Percentiles rank a stretch among this genome's conserved stretches.
phyloP scores from a whole-genome alignment of 2,113 vertebrate genomes.

The Rhea americana region DNA sequence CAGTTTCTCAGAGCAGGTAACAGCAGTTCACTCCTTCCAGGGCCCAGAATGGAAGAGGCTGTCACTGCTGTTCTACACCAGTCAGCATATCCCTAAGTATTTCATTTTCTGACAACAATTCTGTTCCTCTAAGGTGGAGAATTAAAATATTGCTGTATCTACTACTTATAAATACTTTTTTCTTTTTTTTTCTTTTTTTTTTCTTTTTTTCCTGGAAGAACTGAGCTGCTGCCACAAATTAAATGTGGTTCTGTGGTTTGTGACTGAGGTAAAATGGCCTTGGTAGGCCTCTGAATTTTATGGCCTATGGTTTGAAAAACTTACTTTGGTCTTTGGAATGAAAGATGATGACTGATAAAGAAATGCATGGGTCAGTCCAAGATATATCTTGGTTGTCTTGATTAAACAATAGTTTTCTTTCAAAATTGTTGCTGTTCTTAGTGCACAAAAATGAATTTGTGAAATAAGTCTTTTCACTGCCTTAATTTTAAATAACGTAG shows the following conservation, averaged over 20 bases:
- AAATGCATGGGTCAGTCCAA: background rate
- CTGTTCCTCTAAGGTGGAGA: background rate
- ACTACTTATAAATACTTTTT: background rate
- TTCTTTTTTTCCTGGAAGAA: background rate
- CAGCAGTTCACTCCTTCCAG: background rate
- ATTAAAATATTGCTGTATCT: background rate
- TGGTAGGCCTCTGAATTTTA: background rate
- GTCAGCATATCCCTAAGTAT: background rate
- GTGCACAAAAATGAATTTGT: background rate
- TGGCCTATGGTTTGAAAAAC: background rate
- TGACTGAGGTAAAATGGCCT: background rate
- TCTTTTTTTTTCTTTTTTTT: background rate
- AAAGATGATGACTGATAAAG: background rate
- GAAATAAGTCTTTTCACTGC: background rate
- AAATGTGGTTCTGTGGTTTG: background rate
- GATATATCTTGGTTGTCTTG: background rate
- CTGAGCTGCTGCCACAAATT: background rate
- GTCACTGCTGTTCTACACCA: background rate
- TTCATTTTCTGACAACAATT: background rate
- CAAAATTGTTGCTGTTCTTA: background rate
- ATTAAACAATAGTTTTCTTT: background rate
- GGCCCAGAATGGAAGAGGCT: background rate
- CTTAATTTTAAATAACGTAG: background rate
- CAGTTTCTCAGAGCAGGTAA: background rate
- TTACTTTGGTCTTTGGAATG: background rate